phyloP scores from a whole-genome alignment of 2,797 vertebrate genomes.

The Natrix natrix region DNA sequence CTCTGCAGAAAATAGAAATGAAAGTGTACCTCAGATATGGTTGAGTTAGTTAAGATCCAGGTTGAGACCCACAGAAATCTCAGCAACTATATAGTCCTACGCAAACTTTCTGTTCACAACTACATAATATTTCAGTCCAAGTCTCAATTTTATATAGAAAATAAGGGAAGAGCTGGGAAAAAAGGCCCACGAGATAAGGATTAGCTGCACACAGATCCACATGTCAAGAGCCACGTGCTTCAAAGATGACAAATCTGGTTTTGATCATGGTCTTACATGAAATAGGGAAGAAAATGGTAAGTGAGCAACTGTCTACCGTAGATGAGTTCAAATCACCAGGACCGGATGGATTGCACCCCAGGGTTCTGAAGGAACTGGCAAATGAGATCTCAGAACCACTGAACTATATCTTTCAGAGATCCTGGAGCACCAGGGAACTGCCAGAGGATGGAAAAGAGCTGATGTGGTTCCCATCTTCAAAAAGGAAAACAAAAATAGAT shows the following conservation, averaged over 20 bases:
- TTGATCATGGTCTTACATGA: background rate
- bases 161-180: background rate
- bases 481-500: too few relatives aligned
- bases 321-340: too few relatives aligned
- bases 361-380: too few relatives aligned
- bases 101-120: background rate
- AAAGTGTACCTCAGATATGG: background rate
- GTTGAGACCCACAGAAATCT: background rate
- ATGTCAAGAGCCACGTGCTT: background rate
- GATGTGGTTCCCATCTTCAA: too few relatives aligned
- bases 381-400: too few relatives aligned
- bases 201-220: background rate
- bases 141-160: background rate
- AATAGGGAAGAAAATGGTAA: too few relatives aligned
- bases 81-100: background rate
- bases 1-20: background rate
- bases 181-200: background rate
- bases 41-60: background rate
- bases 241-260: background rate
- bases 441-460: too few relatives aligned
- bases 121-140: background rate
- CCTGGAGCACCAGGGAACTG: too few relatives aligned
- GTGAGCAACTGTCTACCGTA: too few relatives aligned
- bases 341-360: too few relatives aligned
- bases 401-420: too few relatives aligned